These are phyloP conservation scores for Berghia stephanieae DNA, from an alignment of 1,140 invertebrate genomes.

Conservation along the genomic window DNA sequence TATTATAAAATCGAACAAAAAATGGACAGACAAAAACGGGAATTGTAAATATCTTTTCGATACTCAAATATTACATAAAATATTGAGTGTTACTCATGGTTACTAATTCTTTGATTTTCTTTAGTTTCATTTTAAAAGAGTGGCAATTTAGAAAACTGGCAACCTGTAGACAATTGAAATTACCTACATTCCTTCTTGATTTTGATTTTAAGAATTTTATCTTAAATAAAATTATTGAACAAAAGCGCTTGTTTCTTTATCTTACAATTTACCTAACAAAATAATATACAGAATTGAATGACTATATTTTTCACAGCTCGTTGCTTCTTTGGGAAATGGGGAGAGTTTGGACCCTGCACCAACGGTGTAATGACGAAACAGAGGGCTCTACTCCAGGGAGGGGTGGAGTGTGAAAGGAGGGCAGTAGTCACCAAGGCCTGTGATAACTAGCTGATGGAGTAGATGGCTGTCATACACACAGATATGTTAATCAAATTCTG, in stretches of 20 bases:
- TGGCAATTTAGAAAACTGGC: too few species aligned
- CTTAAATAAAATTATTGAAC: not conserved
- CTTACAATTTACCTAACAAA: too few species aligned
- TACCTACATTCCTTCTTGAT: not conserved
- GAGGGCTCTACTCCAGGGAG: slow-evolving; percentile 44
- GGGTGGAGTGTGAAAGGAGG: slow-evolving; percentile 47
- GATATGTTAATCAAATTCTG: too few species aligned
- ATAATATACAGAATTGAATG: too few species aligned
- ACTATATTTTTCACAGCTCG: slow-evolving; percentile 36
- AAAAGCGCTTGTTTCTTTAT: not conserved
- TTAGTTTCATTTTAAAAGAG: too few species aligned
- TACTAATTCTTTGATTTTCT: not conserved
- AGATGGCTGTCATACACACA: too few species aligned
- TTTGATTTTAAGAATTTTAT: not conserved
- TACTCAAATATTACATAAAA: not conserved
- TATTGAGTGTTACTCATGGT: too few species aligned
- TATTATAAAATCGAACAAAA: not conserved
- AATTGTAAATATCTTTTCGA: not conserved
- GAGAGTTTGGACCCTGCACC: slow-evolving; percentile 49
- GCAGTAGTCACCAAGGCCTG: slow-evolving; percentile 47
- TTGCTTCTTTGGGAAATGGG: slow-evolving; percentile 55
- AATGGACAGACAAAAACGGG: not conserved
- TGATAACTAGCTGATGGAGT: too few species aligned
- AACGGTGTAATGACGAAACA: slow-evolving; percentile 54
- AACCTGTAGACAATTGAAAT: not conserved